Percentiles rank a stretch among this genome's conserved stretches.
These are phyloP conservation scores for Gadus macrocephalus DNA, from an alignment of 2,113 vertebrate genomes.

Conservation along the genomic window DNA sequence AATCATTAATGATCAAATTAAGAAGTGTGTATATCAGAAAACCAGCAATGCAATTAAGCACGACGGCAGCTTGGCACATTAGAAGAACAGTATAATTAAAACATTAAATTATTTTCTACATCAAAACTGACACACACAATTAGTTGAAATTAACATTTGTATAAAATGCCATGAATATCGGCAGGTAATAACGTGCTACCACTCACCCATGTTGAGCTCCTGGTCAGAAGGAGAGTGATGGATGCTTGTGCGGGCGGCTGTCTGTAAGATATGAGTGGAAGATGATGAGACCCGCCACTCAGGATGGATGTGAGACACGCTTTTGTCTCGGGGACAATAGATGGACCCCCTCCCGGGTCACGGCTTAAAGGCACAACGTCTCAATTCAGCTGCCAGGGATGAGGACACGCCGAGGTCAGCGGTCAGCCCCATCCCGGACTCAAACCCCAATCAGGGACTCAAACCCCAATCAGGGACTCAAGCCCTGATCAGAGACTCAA, in stretches of 20 bases:
- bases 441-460: too few species aligned
- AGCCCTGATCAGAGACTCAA: too few species aligned
- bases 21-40: slow-evolving; percentile 6
- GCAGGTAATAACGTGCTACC: slow-evolving; percentile 49
- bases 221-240: slow-evolving; percentile 60
- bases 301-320: slow-evolving; percentile 85
- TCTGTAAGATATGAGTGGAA: slow-evolving; percentile 53
- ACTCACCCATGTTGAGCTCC: slow-evolving; percentile 88
- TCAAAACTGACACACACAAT: neutral
- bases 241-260: slow-evolving; percentile 55
- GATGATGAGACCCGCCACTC: slow-evolving; percentile 74
- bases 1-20: too few species aligned
- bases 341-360: slow-evolving; percentile 82
- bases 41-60: slow-evolving; percentile 17
- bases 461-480: too few species aligned
- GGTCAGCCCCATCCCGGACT: slow-evolving; percentile 20
- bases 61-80: neutral
- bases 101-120: neutral
- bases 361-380: slow-evolving; percentile 90
- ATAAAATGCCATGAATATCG: slow-evolving; percentile 48
- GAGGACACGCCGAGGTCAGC: slow-evolving; percentile 26
- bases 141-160: slow-evolving; percentile 51
- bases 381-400: slow-evolving; percentile 68
- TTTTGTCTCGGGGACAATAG: slow-evolving; percentile 88
- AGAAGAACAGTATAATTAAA: neutral